Base-by-base conservation (phyloP, 2,888 invertebrate species). In the Dorcus hopei region DNA sequence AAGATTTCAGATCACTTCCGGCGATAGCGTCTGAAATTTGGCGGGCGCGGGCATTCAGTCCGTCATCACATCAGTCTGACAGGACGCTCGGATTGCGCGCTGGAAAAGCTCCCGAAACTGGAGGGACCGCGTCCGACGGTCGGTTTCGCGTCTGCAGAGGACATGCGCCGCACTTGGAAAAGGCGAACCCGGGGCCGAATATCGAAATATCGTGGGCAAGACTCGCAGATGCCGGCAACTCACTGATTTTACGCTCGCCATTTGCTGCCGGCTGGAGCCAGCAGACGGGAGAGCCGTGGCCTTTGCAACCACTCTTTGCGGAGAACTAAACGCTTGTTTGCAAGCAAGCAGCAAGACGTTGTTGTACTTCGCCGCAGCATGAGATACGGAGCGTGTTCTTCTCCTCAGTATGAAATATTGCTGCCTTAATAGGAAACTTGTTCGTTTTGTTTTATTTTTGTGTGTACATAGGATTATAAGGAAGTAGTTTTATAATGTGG, bases 151-250 rank as follows among this genome's bases (percentile, higher is more conserved):
- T 33, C 9, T 47, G 53, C 50, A 45, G 38, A 52, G 47, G 45
- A 52, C 47, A 39, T 47, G 54, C 58, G 50, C 56, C 47, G 50
- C 40, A 38, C 56, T 26, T 52, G 39, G 54, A 52, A 41, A 49
- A 38, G 39, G 45, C 47, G 43, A 39, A 54, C 52, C 49, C 52
- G 58, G 62, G 62, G 62, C 60, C 60, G 58, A 59, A 23, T 45
- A 45, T 39, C 57, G 52, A 42, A 60, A 61, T 61, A 62, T 59
- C 49, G 56, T 57, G 54, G 61, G 57, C 52, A 59, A 54, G 57
- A 58, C 62, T 69, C 68, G 65, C 71, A 70, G 70, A 70, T 69
- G 71, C 72, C 68, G 68, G 65, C 66, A 65, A 72, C 72, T 74
- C 73, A 74, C 73, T 74, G 73, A 74, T 72, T 72, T 67, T 54